A percentile compares a stretch with the other conserved stretches of the same genome.
phyloP scores from a whole-genome alignment of 2,888 invertebrate genomes.

The Cremastobaeus sp. region DNA sequence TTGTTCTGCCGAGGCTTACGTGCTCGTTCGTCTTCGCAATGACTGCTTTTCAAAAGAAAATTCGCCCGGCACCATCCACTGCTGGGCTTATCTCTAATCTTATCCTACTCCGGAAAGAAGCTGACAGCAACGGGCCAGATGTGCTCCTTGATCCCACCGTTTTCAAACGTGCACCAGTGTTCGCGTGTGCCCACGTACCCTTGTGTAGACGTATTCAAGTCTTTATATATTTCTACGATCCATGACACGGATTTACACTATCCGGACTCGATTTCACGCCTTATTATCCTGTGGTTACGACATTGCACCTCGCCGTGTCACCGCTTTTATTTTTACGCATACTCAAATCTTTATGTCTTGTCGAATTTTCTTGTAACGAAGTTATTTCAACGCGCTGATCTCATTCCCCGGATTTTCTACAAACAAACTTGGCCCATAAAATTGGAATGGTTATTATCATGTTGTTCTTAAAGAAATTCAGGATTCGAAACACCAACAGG shows the following conservation, averaged over 20 bases:
- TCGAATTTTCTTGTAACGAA: too few relatives aligned
- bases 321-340: too few relatives aligned
- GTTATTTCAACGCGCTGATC: too few relatives aligned
- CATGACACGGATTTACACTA: constrained; percentile 30
- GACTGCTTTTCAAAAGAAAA: constrained; percentile 58
- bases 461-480: too few relatives aligned
- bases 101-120: constrained; percentile 53
- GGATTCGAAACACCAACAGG: too few relatives aligned
- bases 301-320: too few relatives aligned
- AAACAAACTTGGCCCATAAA: too few relatives aligned
- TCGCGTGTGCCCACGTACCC: background rate
- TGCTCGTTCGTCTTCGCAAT: constrained; percentile 55
- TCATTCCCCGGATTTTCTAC: too few relatives aligned
- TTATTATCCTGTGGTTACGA: too few relatives aligned
- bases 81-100: constrained; percentile 58
- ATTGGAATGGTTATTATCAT: too few relatives aligned
- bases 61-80: constrained; percentile 49
- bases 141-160: constrained; percentile 53
- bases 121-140: constrained; percentile 57
- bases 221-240: constrained; percentile 25
- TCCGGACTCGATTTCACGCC: constrained; percentile 34
- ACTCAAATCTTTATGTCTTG: too few relatives aligned
- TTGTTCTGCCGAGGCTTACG: constrained; percentile 41
- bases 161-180: background rate
- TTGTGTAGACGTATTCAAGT: background rate